A percentile compares a stretch with the other conserved stretches of the same genome.
Evolutionary conservation across 2,888 invertebrate species (phyloP).

Genomic region (Pterostichus niger): DNA sequence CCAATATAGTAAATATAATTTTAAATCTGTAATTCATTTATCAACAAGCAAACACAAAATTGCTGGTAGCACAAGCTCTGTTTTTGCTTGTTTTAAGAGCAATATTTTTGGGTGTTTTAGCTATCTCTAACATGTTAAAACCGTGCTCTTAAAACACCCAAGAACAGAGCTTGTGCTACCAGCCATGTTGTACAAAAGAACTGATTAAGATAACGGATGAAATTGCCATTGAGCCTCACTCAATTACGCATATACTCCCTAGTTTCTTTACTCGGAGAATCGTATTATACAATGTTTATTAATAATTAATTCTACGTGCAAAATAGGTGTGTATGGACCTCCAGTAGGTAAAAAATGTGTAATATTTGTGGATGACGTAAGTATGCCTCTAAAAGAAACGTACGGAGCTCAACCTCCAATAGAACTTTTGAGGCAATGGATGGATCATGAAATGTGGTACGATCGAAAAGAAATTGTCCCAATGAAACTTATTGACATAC

Average conservation of each 20-base stretch:
- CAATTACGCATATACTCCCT: background rate
- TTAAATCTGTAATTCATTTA: too few relatives aligned
- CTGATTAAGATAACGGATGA: too few relatives aligned
- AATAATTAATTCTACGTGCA: slow-evolving; percentile 58
- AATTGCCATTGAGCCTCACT: background rate
- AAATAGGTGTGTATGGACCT: slow-evolving; percentile 92
- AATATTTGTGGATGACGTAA: slow-evolving; percentile 97
- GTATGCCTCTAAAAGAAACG: slow-evolving; percentile 93
- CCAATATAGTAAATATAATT: too few relatives aligned
- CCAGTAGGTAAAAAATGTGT: slow-evolving; percentile 93
- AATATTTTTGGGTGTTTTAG: too few relatives aligned
- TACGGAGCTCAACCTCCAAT: slow-evolving; percentile 98
- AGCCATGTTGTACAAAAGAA: too few relatives aligned
- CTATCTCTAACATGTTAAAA: too few relatives aligned
- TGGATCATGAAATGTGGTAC: slow-evolving; percentile 95
- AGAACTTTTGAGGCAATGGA: slow-evolving; percentile 92
- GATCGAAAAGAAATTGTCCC: slow-evolving; percentile 90
- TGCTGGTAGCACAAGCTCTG: too few relatives aligned
- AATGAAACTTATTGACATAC: slow-evolving; percentile 90
- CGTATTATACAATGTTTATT: slow-evolving; percentile 30
- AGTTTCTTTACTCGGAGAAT: too few relatives aligned
- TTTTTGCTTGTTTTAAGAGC: too few relatives aligned
- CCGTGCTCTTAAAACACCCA: too few relatives aligned
- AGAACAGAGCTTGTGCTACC: too few relatives aligned
- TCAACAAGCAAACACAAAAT: too few relatives aligned